Evolutionary conservation across 1,140 invertebrate species (phyloP), one percentile per base, ranked within the genome.

Genomic region (Psix sp.): DNA sequence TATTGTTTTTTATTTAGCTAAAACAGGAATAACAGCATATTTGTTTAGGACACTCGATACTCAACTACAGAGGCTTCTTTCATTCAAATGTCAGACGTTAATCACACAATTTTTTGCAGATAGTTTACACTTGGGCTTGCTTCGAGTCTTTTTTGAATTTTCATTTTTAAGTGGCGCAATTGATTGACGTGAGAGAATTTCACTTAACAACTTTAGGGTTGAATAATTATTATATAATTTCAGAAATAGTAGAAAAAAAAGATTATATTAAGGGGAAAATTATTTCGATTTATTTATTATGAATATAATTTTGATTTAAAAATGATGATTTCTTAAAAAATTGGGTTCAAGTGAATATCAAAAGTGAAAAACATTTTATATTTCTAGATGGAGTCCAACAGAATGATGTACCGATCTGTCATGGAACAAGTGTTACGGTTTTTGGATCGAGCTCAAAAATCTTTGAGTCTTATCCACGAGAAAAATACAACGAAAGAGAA

Each of bases 381-480:
- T 78, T 80, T 89, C 56, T 85, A 94, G 93, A 91, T 91, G 67
- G 93, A 94, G 83, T 89, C 91, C 15, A 93, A 91, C 82, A 89
- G 92, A 66, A 90, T 92, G 81, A 94, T 94, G 93, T 93, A 94
- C 81, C 90, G 91, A 74, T 92, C 92, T 7, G 88, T 94, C 63
- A 91, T 94, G 88, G 92, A 93, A 80, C 92, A 94, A 84, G 91
- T 94, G 33, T 89, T 92, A 11, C 90, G 90, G 20, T 94, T 93
- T 81, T 82, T 94, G 70, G 93, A 93, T 76, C 90, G 91, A 81
- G 90, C 92, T 6, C 91, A 91, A 67, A 90, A 90, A 48, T 91
- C 90, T 76, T 87, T 93, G 57, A 89, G 90, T 70, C 80, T 87
- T 16, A 80, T 89, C 35, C 87, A 85, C 48, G 79, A 81, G 40